Base-by-base conservation (phyloP, 2,797 vertebrate genomes). In the Atherinosoma microstoma region DNA sequence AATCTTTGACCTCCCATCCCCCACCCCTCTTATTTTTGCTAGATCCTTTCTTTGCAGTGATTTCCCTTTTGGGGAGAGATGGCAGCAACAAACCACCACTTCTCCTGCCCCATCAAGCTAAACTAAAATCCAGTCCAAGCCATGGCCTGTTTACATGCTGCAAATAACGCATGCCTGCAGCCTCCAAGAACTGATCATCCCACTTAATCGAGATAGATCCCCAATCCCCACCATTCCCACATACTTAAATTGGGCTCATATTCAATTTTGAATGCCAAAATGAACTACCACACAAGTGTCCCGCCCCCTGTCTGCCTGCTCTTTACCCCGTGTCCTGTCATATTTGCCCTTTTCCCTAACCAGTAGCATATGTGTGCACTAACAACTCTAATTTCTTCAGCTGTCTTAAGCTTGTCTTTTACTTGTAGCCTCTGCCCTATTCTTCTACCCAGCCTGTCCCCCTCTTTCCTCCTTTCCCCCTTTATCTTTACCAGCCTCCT, bases 11-110 rank as follows among this genome's bases (percentile, higher is more conserved):
- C 85, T 87, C 82, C 83, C 83, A 79, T 70, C 81, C 87, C 80
- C 79, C 58, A 63, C 71, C 82, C 77, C 66, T 89, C 72, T 88
- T 91, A 84, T 85, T 90, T 89, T 84, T 91, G 86, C 86, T 89
- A 93, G 92, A 91, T 89, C 84, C 91, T 93, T 92, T 91, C 91
- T 93, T 92, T 93, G 89, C 92, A 91, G 86, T 92, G 89, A 91
- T 80, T 82, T 85, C 81, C 81, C 73, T 81, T 84, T 85, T 76
- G 78, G 84, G 87, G 75, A 87, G 86, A 81, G 86, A 91, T 64
- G 70, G 90, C 85, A 86, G 76, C 81, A 73, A 69, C 84, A 85
- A 86, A 80, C 70, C 84, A 69, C 76, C 74, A 45, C 82, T 63
- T 73, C 80, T 83, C 75, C 78, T 70, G 74, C 80, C 84, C 63